Conservation (phyloP, 2,888 invertebrate genomes). For the Chymomyza fuscimana region DNA sequence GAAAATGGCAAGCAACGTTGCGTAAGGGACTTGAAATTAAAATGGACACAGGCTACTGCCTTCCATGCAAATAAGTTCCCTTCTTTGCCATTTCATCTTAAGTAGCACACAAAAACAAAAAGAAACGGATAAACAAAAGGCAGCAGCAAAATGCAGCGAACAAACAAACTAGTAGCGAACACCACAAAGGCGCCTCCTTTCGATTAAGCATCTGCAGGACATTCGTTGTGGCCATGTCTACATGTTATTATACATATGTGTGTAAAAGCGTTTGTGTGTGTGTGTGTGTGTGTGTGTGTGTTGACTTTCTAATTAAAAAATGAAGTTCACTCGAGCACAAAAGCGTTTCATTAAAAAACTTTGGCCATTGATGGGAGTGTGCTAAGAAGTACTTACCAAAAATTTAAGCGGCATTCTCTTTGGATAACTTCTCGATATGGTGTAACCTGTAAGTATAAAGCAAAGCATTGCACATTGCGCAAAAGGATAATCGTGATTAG, state of each 20-base stretch:
- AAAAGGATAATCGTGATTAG: constrained; percentile 71
- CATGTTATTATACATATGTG: no score
- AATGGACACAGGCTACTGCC: constrained; percentile 57
- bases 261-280: no score
- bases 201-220: constrained; percentile 28
- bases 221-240: not conserved
- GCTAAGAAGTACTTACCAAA: constrained; percentile 69
- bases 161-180: constrained; percentile 9
- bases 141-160: constrained; percentile 7
- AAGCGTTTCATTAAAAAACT: constrained; percentile 41
- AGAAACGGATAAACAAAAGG: constrained; percentile 30
- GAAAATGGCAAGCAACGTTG: not conserved
- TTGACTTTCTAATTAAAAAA: constrained; percentile 71
- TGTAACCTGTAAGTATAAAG: constrained; percentile 77
- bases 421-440: constrained; percentile 80
- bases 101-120: constrained; percentile 70
- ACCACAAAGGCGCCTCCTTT: constrained; percentile 50
- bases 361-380: not conserved
- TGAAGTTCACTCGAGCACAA: constrained; percentile 56
- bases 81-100: constrained; percentile 69
- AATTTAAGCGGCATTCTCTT: constrained; percentile 79
- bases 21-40: constrained; percentile 54
- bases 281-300: constrained; percentile 22
- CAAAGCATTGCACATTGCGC: constrained; percentile 67
- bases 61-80: constrained; percentile 20